Evolutionary conservation across 2,888 invertebrate species (phyloP), one percentile per base, ranked within the genome.

Genomic region (Villa cingulata): DNA sequence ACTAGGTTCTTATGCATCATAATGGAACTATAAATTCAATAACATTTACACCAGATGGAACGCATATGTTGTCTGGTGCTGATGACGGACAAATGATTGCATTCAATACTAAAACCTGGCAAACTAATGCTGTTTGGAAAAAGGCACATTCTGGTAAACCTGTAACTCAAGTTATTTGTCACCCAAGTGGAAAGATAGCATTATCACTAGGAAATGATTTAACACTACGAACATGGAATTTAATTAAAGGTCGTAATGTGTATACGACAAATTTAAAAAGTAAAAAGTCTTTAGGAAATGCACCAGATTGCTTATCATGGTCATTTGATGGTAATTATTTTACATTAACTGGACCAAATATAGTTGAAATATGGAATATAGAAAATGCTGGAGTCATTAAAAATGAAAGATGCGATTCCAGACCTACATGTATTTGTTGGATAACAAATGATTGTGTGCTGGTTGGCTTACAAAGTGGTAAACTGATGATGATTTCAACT

Each of bases 141-240:
- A 80, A 81, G 58, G 86, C 91, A 10, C 95, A 96, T 68, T 83
- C 81, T 70, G 88, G 83, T 46, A 72, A 73, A 54, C 74, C 81
- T 5, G 77, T 95, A 1, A 78, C 80, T 49, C 77, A 79, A 53
- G 71, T 94, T 46, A 80, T 86, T 43, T 75, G 94, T 42, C 95
- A 96, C 72, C 87, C 91, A 2, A 82, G 83, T 57, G 91, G 91
- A 15, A 92, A 91, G 70, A 61, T 95, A 54, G 89, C 90, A 0
- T 69, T 96, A 10, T 86, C 91, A 14, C 75, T 92, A 37, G 90
- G 92, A 16, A 79, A 78, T 43, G 94, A 96, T 67, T 79, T 78
- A 56, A 82, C 85, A 6, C 66, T 96, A 41, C 74, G 83, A 58
- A 94, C 94, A 4, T 96, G 96, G 96, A 94, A 96, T 72, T 73